These are phyloP conservation scores for Chiridota heheva DNA, from an alignment of 35 echinoderm and acorn worm genomes.

Conservation along the genomic window DNA sequence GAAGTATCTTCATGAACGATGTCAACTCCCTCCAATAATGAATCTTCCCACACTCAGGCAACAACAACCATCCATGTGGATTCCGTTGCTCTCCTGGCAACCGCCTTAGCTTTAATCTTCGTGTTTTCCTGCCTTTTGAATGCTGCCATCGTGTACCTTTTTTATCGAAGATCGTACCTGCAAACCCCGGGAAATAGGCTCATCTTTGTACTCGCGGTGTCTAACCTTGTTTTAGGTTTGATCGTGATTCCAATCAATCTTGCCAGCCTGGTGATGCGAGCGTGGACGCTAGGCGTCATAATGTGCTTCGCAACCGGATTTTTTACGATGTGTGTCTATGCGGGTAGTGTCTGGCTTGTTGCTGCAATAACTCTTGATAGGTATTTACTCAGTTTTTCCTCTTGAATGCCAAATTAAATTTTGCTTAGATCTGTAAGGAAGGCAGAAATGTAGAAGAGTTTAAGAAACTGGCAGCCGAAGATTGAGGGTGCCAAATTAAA, in stretches of 20 bases:
- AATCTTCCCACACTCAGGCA: too few species aligned
- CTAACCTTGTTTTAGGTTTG: conserved; percentile 45
- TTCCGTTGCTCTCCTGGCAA: conserved; percentile 30
- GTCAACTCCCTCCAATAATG: too few species aligned
- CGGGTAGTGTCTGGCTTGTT: conserved; percentile 50
- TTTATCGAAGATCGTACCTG: conserved; percentile 59
- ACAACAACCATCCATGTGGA: too few species aligned
- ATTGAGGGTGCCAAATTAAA: too few species aligned
- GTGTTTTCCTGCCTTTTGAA: conserved; percentile 52
- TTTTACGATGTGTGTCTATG: conserved; percentile 36
- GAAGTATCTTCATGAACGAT: too few species aligned
- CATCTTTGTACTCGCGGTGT: conserved; percentile 53
- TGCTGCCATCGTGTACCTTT: conserved; percentile 22
- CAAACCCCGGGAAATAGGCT: conserved; percentile 63
- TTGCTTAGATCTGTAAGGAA: neutral
- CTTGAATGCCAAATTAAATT: neutral
- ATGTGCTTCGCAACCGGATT: conserved; percentile 67
- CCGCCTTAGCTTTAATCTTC: conserved; percentile 15
- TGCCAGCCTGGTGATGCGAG: conserved; percentile 39
- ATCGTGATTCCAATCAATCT: conserved; percentile 54
- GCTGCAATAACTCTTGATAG: conserved; percentile 60
- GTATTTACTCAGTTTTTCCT: conserved; percentile 1
- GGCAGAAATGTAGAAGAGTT: neutral
- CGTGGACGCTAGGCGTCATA: conserved; percentile 73
- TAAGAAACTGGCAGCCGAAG: neutral